phyloP scores from a whole-genome alignment of 2,113 vertebrate species.

The Dasyprocta punctata region DNA sequence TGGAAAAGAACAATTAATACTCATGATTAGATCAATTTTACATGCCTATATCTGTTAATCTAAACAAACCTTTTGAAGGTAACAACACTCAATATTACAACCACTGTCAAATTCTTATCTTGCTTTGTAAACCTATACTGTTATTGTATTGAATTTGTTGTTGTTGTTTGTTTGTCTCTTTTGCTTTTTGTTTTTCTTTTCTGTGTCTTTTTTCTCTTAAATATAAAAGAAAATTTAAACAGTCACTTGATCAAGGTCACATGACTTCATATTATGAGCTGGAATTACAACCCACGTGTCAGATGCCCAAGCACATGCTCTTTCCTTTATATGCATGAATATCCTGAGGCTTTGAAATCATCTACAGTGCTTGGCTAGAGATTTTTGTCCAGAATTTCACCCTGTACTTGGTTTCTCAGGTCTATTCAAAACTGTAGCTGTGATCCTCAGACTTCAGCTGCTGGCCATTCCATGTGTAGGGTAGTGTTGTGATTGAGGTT shows the following conservation, averaged over 20 bases:
- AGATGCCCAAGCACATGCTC: not conserved
- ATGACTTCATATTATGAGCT: accelerated
- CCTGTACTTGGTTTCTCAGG: not conserved
- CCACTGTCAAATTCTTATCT: no score
- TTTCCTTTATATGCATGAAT: accelerated
- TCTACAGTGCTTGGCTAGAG: not conserved
- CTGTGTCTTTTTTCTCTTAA: no score
- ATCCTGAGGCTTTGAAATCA: not conserved
- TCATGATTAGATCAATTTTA: no score
- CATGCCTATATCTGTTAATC: no score
- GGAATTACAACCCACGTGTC: not conserved
- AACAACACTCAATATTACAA: no score
- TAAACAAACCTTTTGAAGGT: no score
- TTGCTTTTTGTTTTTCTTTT: no score
- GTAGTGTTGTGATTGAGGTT: accelerated
- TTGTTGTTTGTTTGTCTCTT: no score
- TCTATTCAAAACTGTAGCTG: not conserved
- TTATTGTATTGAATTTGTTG: no score
- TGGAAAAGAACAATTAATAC: no score
- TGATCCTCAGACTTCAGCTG: not conserved
- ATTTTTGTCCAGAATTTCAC: not conserved
- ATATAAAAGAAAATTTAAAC: no score
- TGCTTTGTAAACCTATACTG: no score
- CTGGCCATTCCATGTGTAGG: accelerated
- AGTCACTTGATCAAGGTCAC: not conserved